Evolutionary conservation across 1,140 invertebrate species (phyloP), one percentile per base, ranked within the genome.

Genomic region (Dinoponera quadriceps): DNA sequence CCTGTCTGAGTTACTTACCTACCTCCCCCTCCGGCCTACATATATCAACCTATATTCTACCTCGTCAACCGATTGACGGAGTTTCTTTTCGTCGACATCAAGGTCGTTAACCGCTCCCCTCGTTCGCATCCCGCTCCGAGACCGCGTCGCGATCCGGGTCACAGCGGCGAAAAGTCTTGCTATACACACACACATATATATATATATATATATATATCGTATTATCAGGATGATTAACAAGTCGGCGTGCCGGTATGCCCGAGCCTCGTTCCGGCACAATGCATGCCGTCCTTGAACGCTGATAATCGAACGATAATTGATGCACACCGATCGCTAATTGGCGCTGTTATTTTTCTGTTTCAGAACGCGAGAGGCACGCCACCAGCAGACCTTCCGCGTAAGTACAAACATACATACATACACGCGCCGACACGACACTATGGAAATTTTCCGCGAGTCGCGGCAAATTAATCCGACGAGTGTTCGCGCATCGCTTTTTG

Each of bases 351-450:
- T 89, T 90, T 54, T 92, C 83, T 93, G 92, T 94, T 94, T 77
- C 92, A 94, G 94, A 94, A 83, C 92, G 93, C 33, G 93, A 94
- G 82, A 91, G 93, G 85, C 91, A 93, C 68, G 38, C 82, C 71
- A 75, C 90, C 77, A 93, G 49, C 85, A 91, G 92, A 85, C 86
- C 92, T 59, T 89, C 91, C 66, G 87, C 92, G 94, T 94, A 92
- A 94, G 93, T 94, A 93, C 18, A 66, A 54, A 9, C 3, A 3
- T 7, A 3, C 38, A 11, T 9, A 9, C 38, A 0, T 11, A 11
- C 38, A 11, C 7, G 7, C 38, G 7, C 7, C 0, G 4, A 44
- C 7, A 44, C 38, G 38, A 44, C 38, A 11, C 4, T 44, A 9
- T 11, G 38, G 38, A 44, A 44, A 44, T 44, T 44, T 44, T 44